Base-by-base conservation (phyloP, 2,113 vertebrate genomes). In the Tupaia tana region DNA sequence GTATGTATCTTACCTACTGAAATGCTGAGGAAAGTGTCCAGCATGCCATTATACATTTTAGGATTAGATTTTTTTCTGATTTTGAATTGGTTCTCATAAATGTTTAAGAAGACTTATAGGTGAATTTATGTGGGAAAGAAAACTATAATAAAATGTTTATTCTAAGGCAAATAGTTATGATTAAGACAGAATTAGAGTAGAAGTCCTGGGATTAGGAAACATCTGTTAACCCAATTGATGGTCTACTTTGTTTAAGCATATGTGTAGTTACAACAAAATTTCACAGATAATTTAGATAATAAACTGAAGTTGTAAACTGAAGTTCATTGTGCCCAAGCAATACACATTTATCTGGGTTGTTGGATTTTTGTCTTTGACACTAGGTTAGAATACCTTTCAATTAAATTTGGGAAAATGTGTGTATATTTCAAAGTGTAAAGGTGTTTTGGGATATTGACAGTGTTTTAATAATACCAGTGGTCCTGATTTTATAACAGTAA, bases 171-270 rank as follows among this genome's bases (percentile, higher is more conserved):
- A 84, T 79, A 74, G 71, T 90, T 95, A 27, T 3, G 54, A 88
- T 74, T 92, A 58, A 74, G 15, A 63, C 84, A 75, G 90, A 73
- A 77, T 89, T 74, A 83, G 86, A 75, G 31, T 91, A 85, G 84
- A 94, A 91, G 66, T 93, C 18, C 29, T 84, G 22, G 27, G 16
- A 15, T 83, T 75, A 67, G 73, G 66, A 61, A 79, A 79, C n/a
- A 85, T 80, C 90, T 85, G 15, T 73, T 67, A 91, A 7, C 9
- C 43, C n/a, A 85, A 10, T 56, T 85, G 11, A 81, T 79, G 14
- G 9, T 34, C 20, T 27, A 74, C 16, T 74, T 95, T 92, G 63
- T 91, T 75, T 81, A 93, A 95, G 43, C 66, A 82, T 94, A 94
- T 93, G 64, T 82, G 24, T 3, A 84, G 10, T 89, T 93, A 69